These are phyloP conservation scores for Bombus waltoni DNA, from an alignment of 1,140 invertebrate species.

Conservation along the genomic window DNA sequence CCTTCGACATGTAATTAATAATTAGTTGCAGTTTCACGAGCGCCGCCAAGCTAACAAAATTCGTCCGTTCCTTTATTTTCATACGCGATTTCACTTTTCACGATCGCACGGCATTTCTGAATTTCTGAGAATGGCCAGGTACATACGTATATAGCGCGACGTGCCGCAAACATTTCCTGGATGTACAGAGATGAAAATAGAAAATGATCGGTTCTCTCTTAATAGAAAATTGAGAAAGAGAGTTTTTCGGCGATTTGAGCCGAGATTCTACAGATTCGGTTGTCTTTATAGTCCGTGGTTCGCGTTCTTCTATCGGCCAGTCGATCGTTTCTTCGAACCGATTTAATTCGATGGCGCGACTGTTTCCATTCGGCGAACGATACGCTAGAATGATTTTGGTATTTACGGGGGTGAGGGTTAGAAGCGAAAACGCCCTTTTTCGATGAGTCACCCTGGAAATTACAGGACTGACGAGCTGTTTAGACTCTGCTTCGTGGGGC, in stretches of 20 bases:
- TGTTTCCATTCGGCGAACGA: background rate
- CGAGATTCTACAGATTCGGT: background rate
- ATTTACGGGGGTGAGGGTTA: background rate
- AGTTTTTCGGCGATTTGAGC: background rate
- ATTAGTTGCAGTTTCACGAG: slow-evolving; percentile 63
- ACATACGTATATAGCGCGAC: no score
- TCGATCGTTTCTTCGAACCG: background rate
- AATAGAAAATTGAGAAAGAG: no score
- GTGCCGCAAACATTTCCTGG: no score
- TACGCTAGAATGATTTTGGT: background rate
- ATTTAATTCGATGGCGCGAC: background rate
- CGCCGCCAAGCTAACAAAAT: slow-evolving; percentile 34
- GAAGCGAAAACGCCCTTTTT: background rate
- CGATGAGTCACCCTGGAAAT: slow-evolving; percentile 3
- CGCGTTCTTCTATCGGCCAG: no score
- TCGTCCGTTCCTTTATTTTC: background rate
- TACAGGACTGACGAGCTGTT: slow-evolving; percentile 8
- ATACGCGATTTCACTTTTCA: background rate
- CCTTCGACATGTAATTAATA: slow-evolving; percentile 64
- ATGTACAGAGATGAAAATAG: background rate
- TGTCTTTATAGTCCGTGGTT: background rate
- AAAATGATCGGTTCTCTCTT: background rate
- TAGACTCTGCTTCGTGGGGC: background rate
- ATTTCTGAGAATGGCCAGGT: no score
- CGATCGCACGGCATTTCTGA: no score